These are phyloP conservation scores for Rotaria socialis DNA, from an alignment of 2,888 invertebrate genomes.

Conservation along the genomic window DNA sequence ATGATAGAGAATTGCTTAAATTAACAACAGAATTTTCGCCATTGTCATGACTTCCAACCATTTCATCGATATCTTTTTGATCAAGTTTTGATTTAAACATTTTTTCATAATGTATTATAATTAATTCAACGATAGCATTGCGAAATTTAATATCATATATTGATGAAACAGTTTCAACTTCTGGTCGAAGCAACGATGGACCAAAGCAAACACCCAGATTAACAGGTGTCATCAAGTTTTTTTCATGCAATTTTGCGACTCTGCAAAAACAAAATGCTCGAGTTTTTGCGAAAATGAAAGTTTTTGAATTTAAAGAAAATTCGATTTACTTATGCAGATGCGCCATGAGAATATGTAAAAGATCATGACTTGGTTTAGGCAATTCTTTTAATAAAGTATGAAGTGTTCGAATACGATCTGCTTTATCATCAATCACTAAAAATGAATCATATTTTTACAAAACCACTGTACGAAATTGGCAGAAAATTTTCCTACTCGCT, in stretches of 20 bases:
- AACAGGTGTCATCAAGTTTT: constrained; percentile 89
- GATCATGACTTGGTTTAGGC: constrained; percentile 68
- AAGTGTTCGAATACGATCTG: constrained; percentile 37
- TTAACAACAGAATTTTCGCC: neutral
- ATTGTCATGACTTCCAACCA: neutral
- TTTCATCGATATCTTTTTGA: constrained; percentile 22
- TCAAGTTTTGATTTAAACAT: constrained; percentile 39
- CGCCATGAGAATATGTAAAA: constrained; percentile 77
- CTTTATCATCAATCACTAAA: constrained; percentile 36
- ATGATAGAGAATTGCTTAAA: constrained; percentile 5
- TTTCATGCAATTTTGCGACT: constrained; percentile 75
- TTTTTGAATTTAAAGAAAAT: constrained; percentile 45
- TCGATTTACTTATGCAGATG: constrained; percentile 76
- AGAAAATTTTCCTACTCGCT: neutral
- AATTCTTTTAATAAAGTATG: constrained; percentile 59
- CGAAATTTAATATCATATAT: constrained; percentile 98
- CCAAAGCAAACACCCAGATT: constrained; percentile 97
- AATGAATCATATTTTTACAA: neutral
- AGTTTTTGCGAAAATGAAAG: too few relatives aligned
- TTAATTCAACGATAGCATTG: constrained; percentile 92
- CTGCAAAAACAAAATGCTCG: constrained; percentile 60
- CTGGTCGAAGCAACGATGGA: constrained; percentile 85
- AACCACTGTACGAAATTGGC: neutral
- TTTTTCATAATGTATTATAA: constrained; percentile 77
- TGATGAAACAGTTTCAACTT: constrained; percentile 92